phyloP scores from a whole-genome alignment of 2,888 invertebrate genomes.

The Ditylenchus weischeri region DNA sequence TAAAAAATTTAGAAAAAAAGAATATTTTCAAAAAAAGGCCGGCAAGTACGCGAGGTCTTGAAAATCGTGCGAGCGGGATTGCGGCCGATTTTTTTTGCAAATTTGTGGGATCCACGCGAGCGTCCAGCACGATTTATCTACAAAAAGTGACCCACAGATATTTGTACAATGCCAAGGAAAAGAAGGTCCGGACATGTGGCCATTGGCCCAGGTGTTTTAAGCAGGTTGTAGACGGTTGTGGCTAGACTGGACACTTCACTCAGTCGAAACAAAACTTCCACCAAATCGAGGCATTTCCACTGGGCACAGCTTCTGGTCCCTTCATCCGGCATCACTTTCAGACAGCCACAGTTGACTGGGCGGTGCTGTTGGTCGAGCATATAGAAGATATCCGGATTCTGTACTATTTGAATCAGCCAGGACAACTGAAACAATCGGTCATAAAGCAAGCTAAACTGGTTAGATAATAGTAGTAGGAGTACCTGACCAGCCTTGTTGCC shows the following conservation, averaged over 20 bases:
- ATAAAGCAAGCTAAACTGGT: too few relatives aligned
- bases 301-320: slow-evolving; percentile 87
- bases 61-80: too few relatives aligned
- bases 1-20: too few relatives aligned
- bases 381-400: slow-evolving; percentile 86
- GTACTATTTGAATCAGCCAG: slow-evolving; percentile 78
- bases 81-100: too few relatives aligned
- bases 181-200: slow-evolving; percentile 81
- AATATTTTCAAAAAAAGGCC: too few relatives aligned
- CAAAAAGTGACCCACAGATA: slow-evolving; percentile 57
- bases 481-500: slow-evolving; percentile 69
- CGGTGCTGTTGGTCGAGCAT: slow-evolving; percentile 85
- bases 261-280: slow-evolving; percentile 80
- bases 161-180: slow-evolving; percentile 81
- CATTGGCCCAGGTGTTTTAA: slow-evolving; percentile 25
- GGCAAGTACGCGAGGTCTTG: too few relatives aligned
- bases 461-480: too few relatives aligned
- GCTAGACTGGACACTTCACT: slow-evolving; percentile 63
- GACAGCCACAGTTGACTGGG: slow-evolving; percentile 77
- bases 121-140: too few relatives aligned
- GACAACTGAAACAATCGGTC: slow-evolving; percentile 67
- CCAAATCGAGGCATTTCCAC: slow-evolving; percentile 84
- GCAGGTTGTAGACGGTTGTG: slow-evolving; percentile 19
- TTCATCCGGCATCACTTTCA: slow-evolving; percentile 86
- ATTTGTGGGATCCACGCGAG: too few relatives aligned